Percentiles rank a stretch among this genome's conserved stretches.
These are phyloP conservation scores for Tinea pellionella DNA, from an alignment of 2,888 invertebrate genomes.

Conservation along the genomic window DNA sequence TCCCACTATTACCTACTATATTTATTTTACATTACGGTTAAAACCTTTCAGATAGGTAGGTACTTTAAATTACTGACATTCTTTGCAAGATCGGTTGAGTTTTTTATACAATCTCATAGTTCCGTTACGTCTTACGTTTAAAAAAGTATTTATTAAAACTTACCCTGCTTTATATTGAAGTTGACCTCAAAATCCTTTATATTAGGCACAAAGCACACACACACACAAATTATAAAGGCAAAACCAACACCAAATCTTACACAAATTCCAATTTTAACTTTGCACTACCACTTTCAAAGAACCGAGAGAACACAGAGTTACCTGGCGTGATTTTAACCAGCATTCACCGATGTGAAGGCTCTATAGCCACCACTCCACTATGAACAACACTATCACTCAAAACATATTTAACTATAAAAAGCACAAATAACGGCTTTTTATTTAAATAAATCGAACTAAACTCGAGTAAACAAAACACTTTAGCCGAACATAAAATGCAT, in stretches of 20 bases:
- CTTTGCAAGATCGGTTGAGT: background rate
- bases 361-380: slow-evolving; percentile 26
- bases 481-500: slow-evolving; percentile 34
- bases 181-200: slow-evolving; percentile 47
- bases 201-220: slow-evolving; percentile 25
- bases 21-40: no score
- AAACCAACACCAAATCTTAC: slow-evolving; percentile 34
- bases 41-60: no score
- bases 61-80: background rate
- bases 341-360: slow-evolving; percentile 53
- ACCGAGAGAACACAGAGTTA: slow-evolving; percentile 50
- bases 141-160: slow-evolving; percentile 23
- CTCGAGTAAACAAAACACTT: slow-evolving; percentile 7
- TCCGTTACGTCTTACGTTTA: background rate
- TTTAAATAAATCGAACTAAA: background rate
- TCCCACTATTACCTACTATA: no score
- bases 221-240: background rate
- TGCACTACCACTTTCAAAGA: slow-evolving; percentile 61
- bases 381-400: background rate
- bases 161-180: slow-evolving; percentile 51
- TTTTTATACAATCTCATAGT: background rate
- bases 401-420: background rate
- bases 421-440: slow-evolving; percentile 6
- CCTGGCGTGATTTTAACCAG: slow-evolving; percentile 55
- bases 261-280: slow-evolving; percentile 58